These are phyloP conservation scores for Procambarus virginalis DNA, from an alignment of 1,140 invertebrate genomes.

Conservation along the genomic window DNA sequence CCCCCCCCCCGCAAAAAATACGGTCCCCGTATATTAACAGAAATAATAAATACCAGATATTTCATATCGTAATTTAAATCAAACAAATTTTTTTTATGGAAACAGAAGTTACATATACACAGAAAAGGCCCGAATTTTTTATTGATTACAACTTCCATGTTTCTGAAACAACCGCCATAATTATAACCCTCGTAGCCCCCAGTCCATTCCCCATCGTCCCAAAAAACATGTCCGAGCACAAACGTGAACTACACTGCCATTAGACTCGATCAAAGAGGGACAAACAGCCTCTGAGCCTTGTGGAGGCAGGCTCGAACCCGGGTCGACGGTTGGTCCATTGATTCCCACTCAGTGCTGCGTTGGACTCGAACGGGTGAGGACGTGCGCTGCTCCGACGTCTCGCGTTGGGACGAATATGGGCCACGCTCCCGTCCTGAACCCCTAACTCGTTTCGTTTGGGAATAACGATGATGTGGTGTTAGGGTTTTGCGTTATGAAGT, in stretches of 20 bases:
- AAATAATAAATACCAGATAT: no score
- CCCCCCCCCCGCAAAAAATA: no score
- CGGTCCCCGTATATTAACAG: no score
- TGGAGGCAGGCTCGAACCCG: background rate
- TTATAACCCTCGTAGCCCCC: background rate
- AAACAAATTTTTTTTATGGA: no score
- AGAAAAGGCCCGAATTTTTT: no score
- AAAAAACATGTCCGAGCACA: background rate
- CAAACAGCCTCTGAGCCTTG: constrained; percentile 2
- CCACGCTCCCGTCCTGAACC: no score
- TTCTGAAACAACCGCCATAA: background rate
- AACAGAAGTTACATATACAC: no score
- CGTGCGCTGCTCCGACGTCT: background rate
- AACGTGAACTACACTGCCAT: background rate
- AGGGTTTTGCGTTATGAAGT: no score
- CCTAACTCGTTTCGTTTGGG: no score
- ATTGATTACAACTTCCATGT: background rate
- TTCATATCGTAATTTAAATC: no score
- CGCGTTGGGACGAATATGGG: background rate
- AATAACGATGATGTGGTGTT: no score
- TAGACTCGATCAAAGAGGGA: constrained; percentile 12
- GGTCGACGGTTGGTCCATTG: background rate
- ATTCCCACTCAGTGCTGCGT: constrained; percentile 1
- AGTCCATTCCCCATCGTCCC: background rate
- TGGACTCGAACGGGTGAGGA: background rate